Evolutionary conservation across 2,797 vertebrate species (phyloP).

Genomic region (Sebastes vulpes): DNA sequence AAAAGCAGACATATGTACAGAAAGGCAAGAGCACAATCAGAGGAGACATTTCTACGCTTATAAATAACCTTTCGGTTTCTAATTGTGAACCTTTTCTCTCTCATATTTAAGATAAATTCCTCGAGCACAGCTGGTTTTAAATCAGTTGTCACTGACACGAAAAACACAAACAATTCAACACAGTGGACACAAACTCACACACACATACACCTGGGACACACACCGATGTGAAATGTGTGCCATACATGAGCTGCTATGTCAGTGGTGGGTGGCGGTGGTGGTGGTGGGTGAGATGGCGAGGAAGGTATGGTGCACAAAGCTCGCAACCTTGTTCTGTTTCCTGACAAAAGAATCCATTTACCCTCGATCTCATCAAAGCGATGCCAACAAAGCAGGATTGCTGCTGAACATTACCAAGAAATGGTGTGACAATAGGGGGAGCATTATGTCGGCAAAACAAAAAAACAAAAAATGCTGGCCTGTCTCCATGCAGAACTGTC

Average conservation of each 20-base stretch:
- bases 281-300: constrained; percentile 33
- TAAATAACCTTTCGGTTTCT: neutral
- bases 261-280: constrained; percentile 24
- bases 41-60: neutral
- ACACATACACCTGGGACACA: constrained; percentile 18
- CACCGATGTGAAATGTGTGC: constrained; percentile 17
- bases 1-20: constrained; percentile 43
- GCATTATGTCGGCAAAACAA: constrained; percentile 28
- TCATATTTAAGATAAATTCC: neutral
- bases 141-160: constrained; percentile 1
- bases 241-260: constrained; percentile 5
- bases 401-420: constrained; percentile 38
- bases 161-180: constrained; percentile 20
- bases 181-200: constrained; percentile 27
- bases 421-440: constrained; percentile 40
- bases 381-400: constrained; percentile 63
- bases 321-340: constrained; percentile 13
- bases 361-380: constrained; percentile 65
- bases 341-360: constrained; percentile 38
- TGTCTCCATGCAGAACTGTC: constrained; percentile 76
- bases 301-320: constrained; percentile 52
- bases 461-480: constrained; percentile 18
- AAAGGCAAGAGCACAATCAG: constrained; percentile 7
- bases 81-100: neutral
- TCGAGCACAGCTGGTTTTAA: neutral